Evolutionary conservation across 2,797 vertebrate genomes (phyloP).

Genomic region (Mus caroli): DNA sequence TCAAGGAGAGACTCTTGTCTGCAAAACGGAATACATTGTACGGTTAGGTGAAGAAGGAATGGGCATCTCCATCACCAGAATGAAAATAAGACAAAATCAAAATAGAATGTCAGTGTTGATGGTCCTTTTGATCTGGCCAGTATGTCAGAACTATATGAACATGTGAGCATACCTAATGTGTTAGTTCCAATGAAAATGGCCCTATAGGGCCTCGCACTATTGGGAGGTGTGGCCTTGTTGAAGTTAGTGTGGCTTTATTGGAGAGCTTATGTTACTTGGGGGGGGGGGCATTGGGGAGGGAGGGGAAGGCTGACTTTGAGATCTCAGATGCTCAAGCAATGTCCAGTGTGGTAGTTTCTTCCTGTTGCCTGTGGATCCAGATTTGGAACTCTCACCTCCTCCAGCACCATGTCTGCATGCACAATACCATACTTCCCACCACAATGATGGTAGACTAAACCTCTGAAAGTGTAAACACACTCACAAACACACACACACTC

Average conservation of each 20-base stretch:
- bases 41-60: constrained; percentile 77
- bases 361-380: background rate
- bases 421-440: background rate
- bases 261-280: background rate
- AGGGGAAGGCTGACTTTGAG: background rate
- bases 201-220: background rate
- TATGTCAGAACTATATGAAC: constrained; percentile 58
- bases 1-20: constrained; percentile 80
- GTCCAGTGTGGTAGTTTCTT: background rate
- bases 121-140: constrained; percentile 79
- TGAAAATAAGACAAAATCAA: constrained; percentile 82
- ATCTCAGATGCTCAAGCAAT: background rate
- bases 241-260: background rate
- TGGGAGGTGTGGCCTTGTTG: background rate
- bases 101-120: constrained; percentile 82
- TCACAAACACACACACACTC: too few relatives aligned
- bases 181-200: background rate
- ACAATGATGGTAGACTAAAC: background rate
- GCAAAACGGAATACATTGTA: constrained; percentile 76
- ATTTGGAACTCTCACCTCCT: background rate
- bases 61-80: constrained; percentile 79
- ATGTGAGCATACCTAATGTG: background rate
- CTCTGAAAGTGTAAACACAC: background rate
- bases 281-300: background rate
- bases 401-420: background rate